Conservation (phyloP, 2,888 invertebrate species). For the Hybos culiciformis region DNA sequence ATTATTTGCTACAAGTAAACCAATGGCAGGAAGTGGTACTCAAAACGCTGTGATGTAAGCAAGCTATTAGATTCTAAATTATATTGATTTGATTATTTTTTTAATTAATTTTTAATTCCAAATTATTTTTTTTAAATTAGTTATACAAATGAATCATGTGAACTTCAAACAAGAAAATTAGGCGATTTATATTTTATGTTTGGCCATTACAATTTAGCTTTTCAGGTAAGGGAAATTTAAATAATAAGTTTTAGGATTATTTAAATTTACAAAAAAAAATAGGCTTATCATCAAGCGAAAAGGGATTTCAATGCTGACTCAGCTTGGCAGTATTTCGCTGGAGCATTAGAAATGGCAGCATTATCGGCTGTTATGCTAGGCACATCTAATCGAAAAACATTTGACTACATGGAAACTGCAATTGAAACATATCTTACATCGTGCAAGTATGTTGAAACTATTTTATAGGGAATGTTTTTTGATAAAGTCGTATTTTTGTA, state of each 20-base stretch:
- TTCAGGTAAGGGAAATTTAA: conserved; percentile 39
- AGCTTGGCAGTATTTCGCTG: conserved; percentile 94
- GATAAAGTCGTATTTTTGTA: conserved; percentile 15
- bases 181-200: conserved; percentile 96
- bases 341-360: conserved; percentile 93
- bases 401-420: conserved; percentile 89
- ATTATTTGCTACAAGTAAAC: conserved; percentile 87
- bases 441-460: conserved; percentile 53
- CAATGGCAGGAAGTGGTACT: conserved; percentile 53
- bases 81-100: background rate
- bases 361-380: conserved; percentile 81
- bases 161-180: conserved; percentile 80
- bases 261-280: background rate
- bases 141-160: conserved; percentile 71
- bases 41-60: conserved; percentile 75
- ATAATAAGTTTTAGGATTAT: no score
- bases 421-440: conserved; percentile 80
- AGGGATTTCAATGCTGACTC: conserved; percentile 93
- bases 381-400: conserved; percentile 61
- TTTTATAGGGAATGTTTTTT: conserved; percentile 5
- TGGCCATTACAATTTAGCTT: conserved; percentile 82
- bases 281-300: conserved; percentile 89
- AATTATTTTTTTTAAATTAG: conserved; percentile 33
- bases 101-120: background rate
- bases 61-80: conserved; percentile 16